Percentiles rank a stretch among this genome's conserved stretches.
These are phyloP conservation scores for Recurvirostra avosetta DNA, from an alignment of 2,113 vertebrate genomes.

Conservation along the genomic window DNA sequence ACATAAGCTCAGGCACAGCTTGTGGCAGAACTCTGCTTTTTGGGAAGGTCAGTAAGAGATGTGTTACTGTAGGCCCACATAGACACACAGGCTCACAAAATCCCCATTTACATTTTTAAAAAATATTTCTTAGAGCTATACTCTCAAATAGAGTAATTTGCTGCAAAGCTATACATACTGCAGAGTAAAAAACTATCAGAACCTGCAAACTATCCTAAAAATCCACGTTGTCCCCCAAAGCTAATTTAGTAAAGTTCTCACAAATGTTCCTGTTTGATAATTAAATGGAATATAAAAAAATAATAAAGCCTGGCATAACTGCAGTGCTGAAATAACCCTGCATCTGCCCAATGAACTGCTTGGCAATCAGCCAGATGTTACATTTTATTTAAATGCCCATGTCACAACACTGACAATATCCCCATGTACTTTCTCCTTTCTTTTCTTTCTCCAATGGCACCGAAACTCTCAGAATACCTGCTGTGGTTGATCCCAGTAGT, in stretches of 20 bases:
- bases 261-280: background rate
- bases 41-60: background rate
- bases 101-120: background rate
- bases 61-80: background rate
- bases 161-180: background rate
- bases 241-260: background rate
- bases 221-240: background rate
- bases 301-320: background rate
- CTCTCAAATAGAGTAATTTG: background rate
- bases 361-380: conserved; percentile 19
- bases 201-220: background rate
- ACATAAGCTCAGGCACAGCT: background rate
- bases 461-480: background rate
- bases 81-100: background rate
- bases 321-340: background rate
- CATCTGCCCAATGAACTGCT: background rate
- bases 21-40: background rate
- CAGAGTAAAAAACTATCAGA: background rate
- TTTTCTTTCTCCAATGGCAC: background rate
- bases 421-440: accelerated
- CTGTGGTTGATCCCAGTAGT: background rate
- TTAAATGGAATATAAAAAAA: background rate
- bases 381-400: background rate
- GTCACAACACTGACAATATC: background rate
- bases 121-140: background rate